phyloP scores from a whole-genome alignment of 2,797 vertebrate genomes.

The Ficedula albicollis region DNA sequence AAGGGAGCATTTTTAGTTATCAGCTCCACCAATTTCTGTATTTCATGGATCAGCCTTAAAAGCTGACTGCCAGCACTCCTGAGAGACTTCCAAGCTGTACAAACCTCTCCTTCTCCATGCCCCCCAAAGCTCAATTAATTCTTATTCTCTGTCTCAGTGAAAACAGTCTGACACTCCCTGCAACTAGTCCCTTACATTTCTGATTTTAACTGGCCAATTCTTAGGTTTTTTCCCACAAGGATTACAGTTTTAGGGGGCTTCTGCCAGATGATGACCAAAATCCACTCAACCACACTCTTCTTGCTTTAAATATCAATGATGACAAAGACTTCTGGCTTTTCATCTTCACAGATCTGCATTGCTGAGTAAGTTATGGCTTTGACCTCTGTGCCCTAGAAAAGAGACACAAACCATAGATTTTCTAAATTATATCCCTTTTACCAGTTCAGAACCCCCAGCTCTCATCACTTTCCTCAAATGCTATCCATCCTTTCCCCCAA shows the following conservation, averaged over 20 bases:
- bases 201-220: neutral
- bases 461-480: neutral
- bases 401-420: neutral
- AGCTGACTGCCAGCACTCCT: neutral
- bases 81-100: neutral
- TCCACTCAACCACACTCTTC: neutral
- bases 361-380: constrained; percentile 99
- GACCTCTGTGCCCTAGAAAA: constrained; percentile 92
- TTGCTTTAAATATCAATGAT: constrained; percentile 91
- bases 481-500: neutral
- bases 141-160: neutral
- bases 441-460: neutral
- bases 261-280: neutral
- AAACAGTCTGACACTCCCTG: neutral
- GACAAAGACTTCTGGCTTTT: constrained; percentile 91
- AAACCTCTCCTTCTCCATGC: neutral
- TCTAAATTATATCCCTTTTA: neutral
- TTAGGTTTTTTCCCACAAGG: neutral
- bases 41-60: neutral
- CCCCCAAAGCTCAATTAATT: neutral
- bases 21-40: neutral
- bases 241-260: neutral
- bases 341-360: constrained; percentile 92
- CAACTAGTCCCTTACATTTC: neutral
- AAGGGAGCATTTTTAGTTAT: neutral